Evolutionary conservation across 2,888 invertebrate species (phyloP).

Genomic region (Lymantria dispar): DNA sequence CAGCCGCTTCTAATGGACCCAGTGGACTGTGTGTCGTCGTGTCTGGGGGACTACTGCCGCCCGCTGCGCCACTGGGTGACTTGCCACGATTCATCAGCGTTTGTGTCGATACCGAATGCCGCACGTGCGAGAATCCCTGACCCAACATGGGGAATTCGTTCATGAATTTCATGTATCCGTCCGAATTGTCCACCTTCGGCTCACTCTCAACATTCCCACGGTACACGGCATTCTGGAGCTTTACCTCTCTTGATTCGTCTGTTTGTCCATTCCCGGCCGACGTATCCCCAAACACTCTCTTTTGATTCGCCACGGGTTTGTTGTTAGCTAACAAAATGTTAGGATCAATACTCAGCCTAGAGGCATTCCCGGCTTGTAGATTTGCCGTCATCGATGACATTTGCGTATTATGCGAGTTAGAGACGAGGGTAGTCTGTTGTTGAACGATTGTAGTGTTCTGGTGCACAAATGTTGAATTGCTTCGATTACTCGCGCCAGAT

Average conservation of each 20-base stretch:
- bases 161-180: constrained; percentile 47
- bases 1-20: constrained; percentile 75
- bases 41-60: constrained; percentile 84
- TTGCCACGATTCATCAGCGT: constrained; percentile 78
- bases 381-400: constrained; percentile 49
- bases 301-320: constrained; percentile 50
- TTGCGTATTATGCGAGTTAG: constrained; percentile 83
- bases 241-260: constrained; percentile 33
- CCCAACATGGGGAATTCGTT: constrained; percentile 36
- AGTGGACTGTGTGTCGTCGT: constrained; percentile 93
- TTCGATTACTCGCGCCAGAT: constrained; percentile 79
- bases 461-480: constrained; percentile 89
- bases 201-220: constrained; percentile 14
- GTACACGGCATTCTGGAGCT: constrained; percentile 10
- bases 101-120: constrained; percentile 90
- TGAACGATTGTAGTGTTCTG: constrained; percentile 93
- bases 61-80: constrained; percentile 17
- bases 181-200: constrained; percentile 33
- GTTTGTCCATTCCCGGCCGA: constrained; percentile 13
- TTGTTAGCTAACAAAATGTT: constrained; percentile 72
- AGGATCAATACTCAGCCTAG: constrained; percentile 83
- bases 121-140: constrained; percentile 40
- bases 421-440: constrained; percentile 90
- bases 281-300: constrained; percentile 45
- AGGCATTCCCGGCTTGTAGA: constrained; percentile 53